phyloP scores from a whole-genome alignment of 1,140 invertebrate species.

The Andricus grossulariae region DNA sequence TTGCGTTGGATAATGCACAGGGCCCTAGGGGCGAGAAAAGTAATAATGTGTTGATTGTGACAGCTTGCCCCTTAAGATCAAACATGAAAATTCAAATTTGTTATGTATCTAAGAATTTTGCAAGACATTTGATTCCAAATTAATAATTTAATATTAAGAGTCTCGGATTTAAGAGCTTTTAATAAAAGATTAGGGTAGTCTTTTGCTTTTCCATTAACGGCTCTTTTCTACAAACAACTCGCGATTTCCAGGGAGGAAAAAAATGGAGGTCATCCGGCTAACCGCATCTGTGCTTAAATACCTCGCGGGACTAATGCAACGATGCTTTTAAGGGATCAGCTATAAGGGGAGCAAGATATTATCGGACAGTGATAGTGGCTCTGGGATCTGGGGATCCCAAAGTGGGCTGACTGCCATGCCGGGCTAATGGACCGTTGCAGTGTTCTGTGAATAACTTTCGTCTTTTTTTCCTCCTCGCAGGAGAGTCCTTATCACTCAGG shows the following conservation, averaged over 20 bases:
- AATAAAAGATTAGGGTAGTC: not conserved
- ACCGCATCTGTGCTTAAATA: constrained; percentile 7
- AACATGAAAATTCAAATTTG: too few relatives aligned
- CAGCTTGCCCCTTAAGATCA: too few relatives aligned
- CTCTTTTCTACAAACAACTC: not conserved
- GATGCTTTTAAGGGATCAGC: constrained; percentile 12
- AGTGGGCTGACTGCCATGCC: not conserved
- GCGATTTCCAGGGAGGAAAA: not conserved
- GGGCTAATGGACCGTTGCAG: too few relatives aligned
- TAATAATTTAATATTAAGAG: too few relatives aligned
- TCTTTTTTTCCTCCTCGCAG: not conserved
- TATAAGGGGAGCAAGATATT: not conserved
- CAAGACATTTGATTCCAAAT: too few relatives aligned
- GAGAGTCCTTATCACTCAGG: not conserved
- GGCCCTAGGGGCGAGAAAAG: too few relatives aligned
- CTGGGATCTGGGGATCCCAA: not conserved
- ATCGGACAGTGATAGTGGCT: not conserved
- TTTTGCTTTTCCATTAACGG: not conserved
- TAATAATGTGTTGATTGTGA: too few relatives aligned
- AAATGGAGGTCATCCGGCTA: constrained; percentile 2
- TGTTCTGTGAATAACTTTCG: too few relatives aligned
- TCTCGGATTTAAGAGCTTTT: not conserved
- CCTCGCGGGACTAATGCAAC: not conserved
- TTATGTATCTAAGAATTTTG: too few relatives aligned
- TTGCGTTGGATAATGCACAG: too few relatives aligned